Evolutionary conservation across 1,140 invertebrate genomes (phyloP).

Genomic region (Oedothorax gibbosus): DNA sequence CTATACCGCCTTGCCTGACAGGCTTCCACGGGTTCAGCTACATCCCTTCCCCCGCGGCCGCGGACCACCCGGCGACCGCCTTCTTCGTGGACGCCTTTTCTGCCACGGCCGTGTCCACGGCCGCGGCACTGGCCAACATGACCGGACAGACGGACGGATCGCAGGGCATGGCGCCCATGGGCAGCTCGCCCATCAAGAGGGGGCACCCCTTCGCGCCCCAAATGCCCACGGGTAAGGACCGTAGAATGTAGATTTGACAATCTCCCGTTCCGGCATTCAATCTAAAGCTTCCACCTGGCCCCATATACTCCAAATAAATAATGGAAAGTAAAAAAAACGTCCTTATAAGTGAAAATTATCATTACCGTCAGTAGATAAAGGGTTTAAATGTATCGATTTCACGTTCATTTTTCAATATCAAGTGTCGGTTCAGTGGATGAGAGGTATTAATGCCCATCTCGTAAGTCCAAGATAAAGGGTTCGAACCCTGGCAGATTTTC

Average conservation of each 20-base stretch:
- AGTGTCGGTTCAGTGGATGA: no score
- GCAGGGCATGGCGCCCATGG: constrained; percentile 38
- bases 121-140: constrained; percentile 45
- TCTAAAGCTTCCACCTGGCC: no score
- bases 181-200: constrained; percentile 52
- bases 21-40: constrained; percentile 59
- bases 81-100: constrained; percentile 59
- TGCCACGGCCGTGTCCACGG: constrained; percentile 55
- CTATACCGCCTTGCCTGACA: constrained; percentile 10
- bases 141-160: constrained; percentile 43
- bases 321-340: no score
- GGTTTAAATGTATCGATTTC: no score
- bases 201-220: constrained; percentile 45
- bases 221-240: constrained; percentile 53
- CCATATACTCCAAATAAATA: no score
- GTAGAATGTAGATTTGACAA: neutral
- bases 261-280: no score
- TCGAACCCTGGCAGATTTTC: no score
- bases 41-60: constrained; percentile 50
- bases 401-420: no score
- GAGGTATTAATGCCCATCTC: no score
- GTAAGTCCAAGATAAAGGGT: no score
- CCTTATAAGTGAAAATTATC: no score
- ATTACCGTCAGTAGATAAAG: no score
- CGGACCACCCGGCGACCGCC: constrained; percentile 48